Evolutionary conservation across 2,797 vertebrate genomes (phyloP), one percentile per base, ranked within the genome.

Genomic region (Coendou prehensilis): DNA sequence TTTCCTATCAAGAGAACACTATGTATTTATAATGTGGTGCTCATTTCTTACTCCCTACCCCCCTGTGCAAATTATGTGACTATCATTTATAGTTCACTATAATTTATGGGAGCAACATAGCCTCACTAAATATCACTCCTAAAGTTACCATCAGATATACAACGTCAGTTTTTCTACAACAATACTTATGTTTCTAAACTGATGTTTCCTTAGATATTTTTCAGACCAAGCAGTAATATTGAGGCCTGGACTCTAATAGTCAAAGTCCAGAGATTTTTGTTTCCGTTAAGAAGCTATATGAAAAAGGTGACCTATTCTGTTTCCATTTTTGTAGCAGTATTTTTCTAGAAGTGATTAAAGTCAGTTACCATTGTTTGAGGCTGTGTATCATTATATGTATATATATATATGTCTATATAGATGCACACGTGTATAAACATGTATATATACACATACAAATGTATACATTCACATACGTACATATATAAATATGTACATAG

Each of bases 91-190:
- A 41, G 37, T 41, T 41, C 37, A 41, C 37, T 96, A 41, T 92
- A 73, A 87, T 75, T 73, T 81, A 88, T 26, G 67, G 37, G 78
- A 87, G 76, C 45, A 93, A 23, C 23, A 57, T 67, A 50, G 50
- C 88, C 37, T 95, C 85, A 83, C 61, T 71, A 82, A 91, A 94
- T 95, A 92, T 73, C 37, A 86, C 63, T 92, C 28, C 50, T 87
- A 4, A 37, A 75, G 52, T 95, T 89, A 78, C 80, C 56, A 79
- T 71, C 37, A 75, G 56, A 93, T 63, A 78, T 88, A 79, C 45
- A 71, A 95, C 37, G 30, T 57, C 33, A 47, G 5, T 73, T 96
- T 92, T 92, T 89, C 15, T 76, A 76, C 1, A 69, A 59, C 18
- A 67, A 26, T 52, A 30, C 22, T 85, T 89, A 56, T n/a, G 14